Base-by-base conservation (phyloP, 2,888 invertebrate genomes). In the Meta bourneti region DNA sequence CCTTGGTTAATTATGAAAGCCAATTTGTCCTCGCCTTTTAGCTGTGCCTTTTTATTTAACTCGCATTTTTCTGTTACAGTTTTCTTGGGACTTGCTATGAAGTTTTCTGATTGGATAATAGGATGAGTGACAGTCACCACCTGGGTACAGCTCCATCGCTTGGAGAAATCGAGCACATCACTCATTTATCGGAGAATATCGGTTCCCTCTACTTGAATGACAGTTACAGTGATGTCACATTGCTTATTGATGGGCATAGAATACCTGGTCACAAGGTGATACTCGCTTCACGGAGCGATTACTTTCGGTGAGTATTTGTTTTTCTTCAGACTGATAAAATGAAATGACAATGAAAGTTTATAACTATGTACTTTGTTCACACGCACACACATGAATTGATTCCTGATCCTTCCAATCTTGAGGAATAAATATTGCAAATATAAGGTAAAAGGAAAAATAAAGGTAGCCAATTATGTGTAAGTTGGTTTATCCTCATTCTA, bases 231-330 rank as follows among this genome's bases (percentile, higher is more conserved):
- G 99, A 99, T 95, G 97, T 99, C 87, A 97, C 97, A 0, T 96
- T 99, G 88, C 83, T 98, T 70, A 98, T 99, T 81, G 98, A 98
- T 94, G 97, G 97, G 93, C 95, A 96, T 93, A 94, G 94, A 93
- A 96, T 97, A 93, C 96, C 96, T 94, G 97, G 96, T 16, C 97
- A 98, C 94, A 97, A 97, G 95, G 96, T 99, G 7, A 98, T 99
- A 94, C 96, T 99, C 87, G 99, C 99, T 0, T 98, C 98, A 52
- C 96, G 99, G 94, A 98, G 99, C 94, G 98, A 99, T 94, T 99
- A 99, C 95, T 99, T 99, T 95, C 96, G 98, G 95, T 99, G 97
- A n/a, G 78, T 69, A 16, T 61, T 8, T 6, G 11, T 77, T 51
- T 74, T 19, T 74, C 11, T 11, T 1, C 48, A 77, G 11, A 61